Evolutionary conservation across 2,888 invertebrate species (phyloP).

Genomic region (Synanthedon vespiformis): DNA sequence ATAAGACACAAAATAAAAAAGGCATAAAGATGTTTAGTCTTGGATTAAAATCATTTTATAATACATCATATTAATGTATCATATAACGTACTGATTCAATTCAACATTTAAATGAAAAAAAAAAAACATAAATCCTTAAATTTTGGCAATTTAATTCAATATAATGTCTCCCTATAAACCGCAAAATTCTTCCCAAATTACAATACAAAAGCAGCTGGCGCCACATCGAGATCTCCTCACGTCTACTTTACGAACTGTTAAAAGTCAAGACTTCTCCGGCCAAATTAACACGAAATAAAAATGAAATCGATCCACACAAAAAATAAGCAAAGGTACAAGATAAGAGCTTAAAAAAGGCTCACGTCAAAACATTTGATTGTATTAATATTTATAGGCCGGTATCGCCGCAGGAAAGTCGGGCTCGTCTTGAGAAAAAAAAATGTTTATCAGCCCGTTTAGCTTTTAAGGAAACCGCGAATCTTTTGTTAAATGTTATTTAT

Average conservation of each 20-base stretch:
- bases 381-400: slow-evolving; percentile 68
- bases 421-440: slow-evolving; percentile 52
- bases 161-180: slow-evolving; percentile 8
- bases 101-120: no score
- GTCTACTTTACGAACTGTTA: slow-evolving; percentile 70
- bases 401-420: slow-evolving; percentile 62
- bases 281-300: slow-evolving; percentile 72
- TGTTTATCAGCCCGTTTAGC: slow-evolving; percentile 68
- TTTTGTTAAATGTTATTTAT: slow-evolving; percentile 68
- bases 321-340: slow-evolving; percentile 65
- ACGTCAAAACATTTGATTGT: slow-evolving; percentile 72
- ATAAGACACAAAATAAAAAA: no score
- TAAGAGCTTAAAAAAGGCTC: slow-evolving; percentile 67
- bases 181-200: slow-evolving; percentile 14
- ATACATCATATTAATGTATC: no score
- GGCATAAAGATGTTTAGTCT: no score
- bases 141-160: slow-evolving; percentile 13
- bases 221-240: slow-evolving; percentile 29
- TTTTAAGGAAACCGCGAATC: slow-evolving; percentile 69
- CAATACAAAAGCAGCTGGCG: slow-evolving; percentile 46
- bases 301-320: slow-evolving; percentile 59
- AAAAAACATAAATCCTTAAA: background rate
- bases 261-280: slow-evolving; percentile 67
- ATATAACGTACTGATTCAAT: no score
- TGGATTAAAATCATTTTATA: no score